Conservation (phyloP, 1,140 invertebrate species). For the Drosophila ohnishii region DNA sequence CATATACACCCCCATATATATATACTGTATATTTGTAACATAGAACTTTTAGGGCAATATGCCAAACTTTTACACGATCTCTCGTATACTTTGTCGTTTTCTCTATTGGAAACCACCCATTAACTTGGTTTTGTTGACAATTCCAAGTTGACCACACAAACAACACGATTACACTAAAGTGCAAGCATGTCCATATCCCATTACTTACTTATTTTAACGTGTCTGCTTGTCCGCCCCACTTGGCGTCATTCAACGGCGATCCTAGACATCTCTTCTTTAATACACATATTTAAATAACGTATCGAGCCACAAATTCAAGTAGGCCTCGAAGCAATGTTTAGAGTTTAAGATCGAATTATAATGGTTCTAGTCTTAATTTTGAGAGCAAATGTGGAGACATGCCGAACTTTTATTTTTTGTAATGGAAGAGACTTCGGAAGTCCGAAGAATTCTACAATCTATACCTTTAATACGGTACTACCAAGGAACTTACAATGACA, state of each 20-base stretch:
- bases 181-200: constrained; percentile 36
- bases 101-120: constrained; percentile 53
- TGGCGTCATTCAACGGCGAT: not conserved
- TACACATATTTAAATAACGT: constrained; percentile 7
- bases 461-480: constrained; percentile 41
- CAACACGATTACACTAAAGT: constrained; percentile 42
- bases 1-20: constrained; percentile 50
- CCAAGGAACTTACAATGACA: not conserved
- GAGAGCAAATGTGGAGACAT: constrained; percentile 32
- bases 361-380: constrained; percentile 50
- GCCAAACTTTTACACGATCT: constrained; percentile 72
- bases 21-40: constrained; percentile 61
- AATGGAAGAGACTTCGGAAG: constrained; percentile 42
- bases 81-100: constrained; percentile 72
- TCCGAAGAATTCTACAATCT: constrained; percentile 42
- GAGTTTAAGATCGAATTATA: constrained; percentile 30
- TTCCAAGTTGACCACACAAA: constrained; percentile 35
- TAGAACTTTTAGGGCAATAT: constrained; percentile 61
- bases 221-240: constrained; percentile 51
- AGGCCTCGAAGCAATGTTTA: constrained; percentile 25
- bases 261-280: not conserved
- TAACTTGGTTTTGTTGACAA: constrained; percentile 42
- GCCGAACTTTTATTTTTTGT: constrained; percentile 36
- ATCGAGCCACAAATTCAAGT: constrained; percentile 32
- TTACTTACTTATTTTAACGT: constrained; percentile 33